Base-by-base conservation (phyloP, 2,888 invertebrate genomes). In the Xiphydria camelus region DNA sequence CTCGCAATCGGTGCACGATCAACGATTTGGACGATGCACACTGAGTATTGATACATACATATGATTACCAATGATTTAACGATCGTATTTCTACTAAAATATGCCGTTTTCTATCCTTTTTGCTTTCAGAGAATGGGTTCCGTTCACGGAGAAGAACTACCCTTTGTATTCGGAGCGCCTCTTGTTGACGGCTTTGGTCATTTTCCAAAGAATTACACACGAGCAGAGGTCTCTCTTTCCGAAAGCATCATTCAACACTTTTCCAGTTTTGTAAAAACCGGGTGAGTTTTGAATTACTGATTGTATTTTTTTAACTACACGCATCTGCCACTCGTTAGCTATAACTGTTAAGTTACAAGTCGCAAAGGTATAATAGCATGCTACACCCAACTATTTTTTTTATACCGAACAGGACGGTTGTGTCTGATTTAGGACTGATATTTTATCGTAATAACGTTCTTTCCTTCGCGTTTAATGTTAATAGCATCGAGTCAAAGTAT, bases 141-240 rank as follows among this genome's bases (percentile, higher is more conserved):
- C 1, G 91, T 93, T 2, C 93, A 94, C 67, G 94, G 94, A 0
- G 94, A 94, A 75, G 94, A 94, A 66, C 78, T 94, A 50, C 89
- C 93, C 0, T 94, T 93, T 73, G 82, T 94, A 54, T 93, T 94
- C 65, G 94, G 94, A 22, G 94, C 94, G 6, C 94, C 94, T 3
- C 78, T 94, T 34, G 89, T 91, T 6, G 90, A 90, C 53, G 89
- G 89, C 3, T 75, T 83, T 82, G 70, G 88, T 83, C 90, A 91
- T 76, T 93, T 94, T 66, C 89, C 89, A 2, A 86, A 83, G 68
- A 94, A 94, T 79, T 94, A 91, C 77, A 91, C 94, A 6, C 88
- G 88, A 76, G 85, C 89, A 15, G 94, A 94, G 78, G 82, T 89
- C 43, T 88, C 89, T 1, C 78, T 94, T 45, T 88, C 93, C 1